Percentiles rank a stretch among this genome's conserved stretches.
Evolutionary conservation across 2,113 vertebrate species (phyloP).

Genomic region (Chitala chitala): DNA sequence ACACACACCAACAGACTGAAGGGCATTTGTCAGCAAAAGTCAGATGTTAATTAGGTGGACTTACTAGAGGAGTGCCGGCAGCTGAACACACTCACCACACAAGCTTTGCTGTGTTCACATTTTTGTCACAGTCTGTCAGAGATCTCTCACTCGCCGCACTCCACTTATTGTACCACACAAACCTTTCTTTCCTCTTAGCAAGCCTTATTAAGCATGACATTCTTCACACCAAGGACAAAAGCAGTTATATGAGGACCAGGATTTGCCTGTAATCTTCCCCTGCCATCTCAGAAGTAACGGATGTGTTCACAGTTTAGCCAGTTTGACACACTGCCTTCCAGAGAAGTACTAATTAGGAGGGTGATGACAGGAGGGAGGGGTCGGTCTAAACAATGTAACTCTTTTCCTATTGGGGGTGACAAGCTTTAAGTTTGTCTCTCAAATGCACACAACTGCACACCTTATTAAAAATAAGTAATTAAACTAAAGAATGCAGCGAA

Average conservation of each 20-base stretch:
- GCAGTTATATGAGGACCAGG: conserved; percentile 11
- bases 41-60: too few species aligned
- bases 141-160: too few species aligned
- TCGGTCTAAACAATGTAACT: neutral
- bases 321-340: too few species aligned
- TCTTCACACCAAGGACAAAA: conserved; percentile 21
- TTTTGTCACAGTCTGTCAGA: too few species aligned
- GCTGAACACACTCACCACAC: too few species aligned
- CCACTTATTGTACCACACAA: neutral
- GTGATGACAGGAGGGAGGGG: neutral
- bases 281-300: too few species aligned
- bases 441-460: neutral
- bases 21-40: neutral
- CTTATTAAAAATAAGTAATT: neutral
- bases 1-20: too few species aligned
- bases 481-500: neutral
- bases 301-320: too few species aligned
- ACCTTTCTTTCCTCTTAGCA: conserved; percentile 10
- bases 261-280: conserved; percentile 19
- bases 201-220: conserved; percentile 11
- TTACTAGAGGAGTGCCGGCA: too few species aligned
- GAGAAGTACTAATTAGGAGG: too few species aligned
- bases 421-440: neutral
- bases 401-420: neutral
- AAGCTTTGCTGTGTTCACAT: too few species aligned